Base-by-base conservation (phyloP, 2,888 invertebrate species). In the Clostera curtula region DNA sequence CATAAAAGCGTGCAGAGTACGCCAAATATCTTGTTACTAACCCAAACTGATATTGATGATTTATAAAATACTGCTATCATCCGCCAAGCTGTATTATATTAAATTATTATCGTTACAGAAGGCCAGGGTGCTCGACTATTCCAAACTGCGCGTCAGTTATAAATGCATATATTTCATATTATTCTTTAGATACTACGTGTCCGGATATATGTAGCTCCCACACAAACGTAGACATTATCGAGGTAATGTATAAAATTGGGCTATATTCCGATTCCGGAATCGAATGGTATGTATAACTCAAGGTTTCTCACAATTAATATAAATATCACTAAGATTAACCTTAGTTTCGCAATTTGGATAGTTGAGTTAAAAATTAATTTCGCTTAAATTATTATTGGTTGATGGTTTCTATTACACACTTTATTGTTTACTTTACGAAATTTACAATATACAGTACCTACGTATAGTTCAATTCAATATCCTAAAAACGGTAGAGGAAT, bases 31-130 rank as follows among this genome's bases (percentile, higher is more conserved):
- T n/a, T n/a, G n/a, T n/a, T n/a, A n/a, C n/a, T n/a, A n/a, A n/a
- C n/a, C n/a, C n/a, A n/a, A n/a, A n/a, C n/a, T n/a, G n/a, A 11
- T 24, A 12, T 24, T 16, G 3, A 12, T 12, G 6, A 18, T 18
- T 20, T 11, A 5, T 13, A 8, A 8, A 12, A 22, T 22, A 13
- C 20, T 22, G 8, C 12, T 13, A 19, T 25, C 25, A 13, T 12
- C 14, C 17, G 17, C 29, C 29, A 36, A 39, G 22, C 34, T 34
- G 7, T 38, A 43, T 40, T 48, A 46, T 54, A 56, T 38, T 40
- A 43, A 48, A 40, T 43, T 57, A 51, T 60, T 69, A 59, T 66
- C 62, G 62, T 67, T 68, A 63, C 70, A 68, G 69, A 65, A 49
- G 54, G 48, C 56, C 50, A 48, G 35, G 49, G 52, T 36, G 52